These are phyloP conservation scores for Brachionus paranguensis DNA, from an alignment of 1,140 invertebrate genomes.

Conservation along the genomic window DNA sequence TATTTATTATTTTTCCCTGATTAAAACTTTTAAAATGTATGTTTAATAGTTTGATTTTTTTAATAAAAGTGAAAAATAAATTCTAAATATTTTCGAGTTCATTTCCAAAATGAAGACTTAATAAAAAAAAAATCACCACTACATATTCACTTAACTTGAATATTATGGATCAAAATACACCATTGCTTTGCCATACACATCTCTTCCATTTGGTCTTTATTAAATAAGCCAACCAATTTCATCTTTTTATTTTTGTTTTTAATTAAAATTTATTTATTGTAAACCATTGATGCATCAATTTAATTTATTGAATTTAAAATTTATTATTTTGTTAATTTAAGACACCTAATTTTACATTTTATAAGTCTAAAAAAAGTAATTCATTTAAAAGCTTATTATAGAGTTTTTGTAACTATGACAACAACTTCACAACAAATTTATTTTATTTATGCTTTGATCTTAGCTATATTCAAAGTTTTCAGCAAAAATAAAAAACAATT, in stretches of 20 bases:
- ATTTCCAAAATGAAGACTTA: too few species aligned
- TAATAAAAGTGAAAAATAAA: too few species aligned
- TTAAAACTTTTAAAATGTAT: too few species aligned
- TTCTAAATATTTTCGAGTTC: too few species aligned
- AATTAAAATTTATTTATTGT: neutral
- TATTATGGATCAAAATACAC: neutral
- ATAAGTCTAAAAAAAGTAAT: too few species aligned
- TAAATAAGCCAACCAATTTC: neutral
- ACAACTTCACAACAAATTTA: slow-evolving; percentile 24
- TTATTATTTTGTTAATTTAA: neutral
- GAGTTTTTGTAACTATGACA: neutral
- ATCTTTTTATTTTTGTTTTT: neutral
- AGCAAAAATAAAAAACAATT: neutral
- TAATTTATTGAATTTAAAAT: too few species aligned
- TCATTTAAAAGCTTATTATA: too few species aligned
- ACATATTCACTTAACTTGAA: neutral
- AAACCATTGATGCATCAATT: neutral
- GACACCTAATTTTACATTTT: neutral
- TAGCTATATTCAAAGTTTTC: neutral
- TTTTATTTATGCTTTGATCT: neutral
- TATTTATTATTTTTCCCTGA: too few species aligned
- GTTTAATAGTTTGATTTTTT: too few species aligned
- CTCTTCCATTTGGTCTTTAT: neutral
- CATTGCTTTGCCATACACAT: neutral
- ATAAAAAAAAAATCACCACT: too few species aligned